These are phyloP conservation scores for Camponotus vicinus DNA, from an alignment of 1,140 invertebrate species.

Conservation along the genomic window DNA sequence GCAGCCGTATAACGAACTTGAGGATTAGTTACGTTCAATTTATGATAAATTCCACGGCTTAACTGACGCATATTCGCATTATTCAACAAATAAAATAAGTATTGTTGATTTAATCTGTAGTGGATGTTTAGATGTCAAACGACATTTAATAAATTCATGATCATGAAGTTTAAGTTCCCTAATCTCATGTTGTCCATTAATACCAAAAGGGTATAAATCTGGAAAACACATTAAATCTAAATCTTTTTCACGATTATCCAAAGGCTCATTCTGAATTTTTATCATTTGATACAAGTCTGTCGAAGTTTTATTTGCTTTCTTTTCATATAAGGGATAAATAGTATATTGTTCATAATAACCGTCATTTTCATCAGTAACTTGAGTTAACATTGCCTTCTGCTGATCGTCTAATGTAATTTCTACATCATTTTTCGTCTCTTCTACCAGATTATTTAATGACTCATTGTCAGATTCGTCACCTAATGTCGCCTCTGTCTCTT, in stretches of 20 bases:
- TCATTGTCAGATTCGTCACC: background rate
- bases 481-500: background rate
- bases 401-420: background rate
- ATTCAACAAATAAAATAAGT: slow-evolving; percentile 2
- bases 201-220: slow-evolving; percentile 5
- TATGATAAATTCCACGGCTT: background rate
- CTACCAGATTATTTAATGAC: too few relatives aligned
- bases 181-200: background rate
- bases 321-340: background rate
- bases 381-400: background rate
- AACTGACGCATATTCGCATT: background rate
- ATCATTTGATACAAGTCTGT: background rate
- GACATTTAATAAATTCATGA: slow-evolving; percentile 22
- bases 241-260: background rate
- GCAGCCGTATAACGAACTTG: background rate
- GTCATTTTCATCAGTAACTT: background rate
- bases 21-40: background rate
- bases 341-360: background rate
- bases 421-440: too few relatives aligned
- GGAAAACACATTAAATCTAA: slow-evolving; percentile 17
- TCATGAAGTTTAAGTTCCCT: background rate
- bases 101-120: slow-evolving; percentile 13
- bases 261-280: background rate
- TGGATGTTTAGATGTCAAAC: slow-evolving; percentile 10
- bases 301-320: background rate